These are phyloP conservation scores for Setipinna tenuifilis DNA, from an alignment of 2,797 vertebrate genomes.

Conservation along the genomic window DNA sequence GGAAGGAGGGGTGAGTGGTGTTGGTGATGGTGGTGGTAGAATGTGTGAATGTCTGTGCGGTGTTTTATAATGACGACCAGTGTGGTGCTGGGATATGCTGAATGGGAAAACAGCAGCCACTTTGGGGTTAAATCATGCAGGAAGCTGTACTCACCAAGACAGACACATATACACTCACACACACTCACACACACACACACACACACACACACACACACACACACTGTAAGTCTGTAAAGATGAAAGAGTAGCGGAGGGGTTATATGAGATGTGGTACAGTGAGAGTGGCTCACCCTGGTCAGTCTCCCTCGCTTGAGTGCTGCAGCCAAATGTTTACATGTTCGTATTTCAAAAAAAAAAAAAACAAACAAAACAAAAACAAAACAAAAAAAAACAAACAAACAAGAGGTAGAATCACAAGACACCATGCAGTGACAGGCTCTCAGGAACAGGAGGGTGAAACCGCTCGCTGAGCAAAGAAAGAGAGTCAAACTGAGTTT, in stretches of 20 bases:
- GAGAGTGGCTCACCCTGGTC: neutral
- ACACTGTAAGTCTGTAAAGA: constrained; percentile 16
- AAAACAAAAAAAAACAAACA: neutral
- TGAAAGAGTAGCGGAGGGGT: neutral
- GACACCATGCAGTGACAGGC: constrained; percentile 67
- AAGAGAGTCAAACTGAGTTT: constrained; percentile 68
- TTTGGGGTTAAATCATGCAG: constrained; percentile 54
- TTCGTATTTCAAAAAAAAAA: constrained; percentile 71
- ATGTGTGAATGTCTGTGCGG: constrained; percentile 49
- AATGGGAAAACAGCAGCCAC: constrained; percentile 57
- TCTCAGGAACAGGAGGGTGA: constrained; percentile 45
- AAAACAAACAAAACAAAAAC: constrained; percentile 71
- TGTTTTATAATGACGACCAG: constrained; percentile 76
- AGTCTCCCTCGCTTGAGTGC: constrained; percentile 48
- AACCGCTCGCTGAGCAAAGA: constrained; percentile 32
- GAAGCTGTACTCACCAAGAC: constrained; percentile 57
- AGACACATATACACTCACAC: constrained; percentile 18
- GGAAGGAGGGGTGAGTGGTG: constrained; percentile 8
- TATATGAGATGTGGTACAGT: constrained; percentile 1
- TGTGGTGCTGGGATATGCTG: constrained; percentile 76
- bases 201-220: constrained; percentile 25
- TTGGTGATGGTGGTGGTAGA: constrained; percentile 25
- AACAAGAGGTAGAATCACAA: constrained; percentile 71
- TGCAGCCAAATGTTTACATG: constrained; percentile 83
- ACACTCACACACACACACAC: constrained; percentile 41